Base-by-base conservation (phyloP, 2,113 vertebrate species). In the Leptobrachium leishanense region DNA sequence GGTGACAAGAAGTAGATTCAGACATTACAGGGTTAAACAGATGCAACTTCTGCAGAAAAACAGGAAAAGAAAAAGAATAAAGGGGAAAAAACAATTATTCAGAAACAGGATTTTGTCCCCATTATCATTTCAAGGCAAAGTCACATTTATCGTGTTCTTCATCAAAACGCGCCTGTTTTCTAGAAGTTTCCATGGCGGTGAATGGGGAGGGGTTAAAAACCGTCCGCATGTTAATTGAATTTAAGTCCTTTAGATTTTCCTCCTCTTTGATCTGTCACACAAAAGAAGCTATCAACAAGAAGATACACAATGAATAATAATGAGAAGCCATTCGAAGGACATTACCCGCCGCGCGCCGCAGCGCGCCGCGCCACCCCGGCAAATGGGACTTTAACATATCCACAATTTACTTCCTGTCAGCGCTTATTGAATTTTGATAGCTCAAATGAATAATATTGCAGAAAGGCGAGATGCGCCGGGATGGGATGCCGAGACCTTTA, bases 191-290 rank as follows among this genome's bases (percentile, higher is more conserved):
- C 20, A 31, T 31, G 20, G 20, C 20, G 20, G 20, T 5, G 59
- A 15, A n/a, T 39, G 11, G 20, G 0, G 0, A 44, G 67, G 82
- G 76, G 85, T 82, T 75, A 72, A 84, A 77, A 57, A 68, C 44
- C 65, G 80, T 86, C 43, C 85, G 84, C 71, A 83, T 76, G 82
- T 85, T 88, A 87, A 90, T 88, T 88, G 88, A 88, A 86, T 84
- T 82, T 82, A 86, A 87, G 83, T 83, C 85, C 85, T 85, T 82
- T 75, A 85, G 80, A 84, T 81, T 72, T 76, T 11, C 53, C 72
- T 78, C 79, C 84, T 74, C 82, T 88, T 87, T 88, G 87, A 89
- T 87, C 86, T 89, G 79, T 0, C 82, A 0, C 78, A 83, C 78
- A 81, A 74, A 50, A 68, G 78, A 87, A 84, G 85, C 86, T 86